Evolutionary conservation across 2,113 vertebrate species (phyloP).

Genomic region (Mesembrinibis cayennensis): DNA sequence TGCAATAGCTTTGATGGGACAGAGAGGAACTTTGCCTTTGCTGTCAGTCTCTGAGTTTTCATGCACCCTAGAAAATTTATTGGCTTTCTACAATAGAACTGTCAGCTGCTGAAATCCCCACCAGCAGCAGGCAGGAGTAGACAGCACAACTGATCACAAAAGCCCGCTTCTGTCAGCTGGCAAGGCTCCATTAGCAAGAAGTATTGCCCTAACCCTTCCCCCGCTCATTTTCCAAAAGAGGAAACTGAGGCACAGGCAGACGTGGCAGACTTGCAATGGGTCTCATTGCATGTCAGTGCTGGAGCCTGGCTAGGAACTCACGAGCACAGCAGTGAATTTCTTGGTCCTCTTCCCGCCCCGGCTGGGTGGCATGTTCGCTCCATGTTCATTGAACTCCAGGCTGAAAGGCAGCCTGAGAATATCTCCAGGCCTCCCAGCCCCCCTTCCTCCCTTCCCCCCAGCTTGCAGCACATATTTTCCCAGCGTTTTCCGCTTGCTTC

Average conservation of each 20-base stretch:
- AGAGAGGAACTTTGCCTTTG: background rate
- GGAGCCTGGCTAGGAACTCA: background rate
- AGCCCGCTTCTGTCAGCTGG: background rate
- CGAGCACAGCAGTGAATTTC: background rate
- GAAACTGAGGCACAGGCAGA: background rate
- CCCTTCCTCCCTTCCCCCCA: constrained; percentile 17
- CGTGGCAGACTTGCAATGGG: accelerated
- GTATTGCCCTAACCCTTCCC: background rate
- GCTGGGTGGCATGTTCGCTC: background rate
- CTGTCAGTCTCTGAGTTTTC: background rate
- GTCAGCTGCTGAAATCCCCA: background rate
- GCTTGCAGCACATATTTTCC: constrained; percentile 59
- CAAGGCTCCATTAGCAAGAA: background rate
- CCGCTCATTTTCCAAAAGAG: background rate
- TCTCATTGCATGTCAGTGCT: background rate
- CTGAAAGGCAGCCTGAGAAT: constrained; percentile 49
- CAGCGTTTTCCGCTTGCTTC: constrained; percentile 64
- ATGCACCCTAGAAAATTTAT: background rate
- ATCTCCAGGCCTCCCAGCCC: constrained; percentile 30
- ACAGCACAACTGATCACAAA: background rate
- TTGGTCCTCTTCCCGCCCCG: background rate
- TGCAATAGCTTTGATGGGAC: background rate
- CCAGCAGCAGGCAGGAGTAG: background rate
- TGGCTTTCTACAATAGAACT: background rate
- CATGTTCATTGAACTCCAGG: constrained; percentile 1